Base-by-base conservation (phyloP, 2,113 vertebrate species). In the Chaetura pelagica region DNA sequence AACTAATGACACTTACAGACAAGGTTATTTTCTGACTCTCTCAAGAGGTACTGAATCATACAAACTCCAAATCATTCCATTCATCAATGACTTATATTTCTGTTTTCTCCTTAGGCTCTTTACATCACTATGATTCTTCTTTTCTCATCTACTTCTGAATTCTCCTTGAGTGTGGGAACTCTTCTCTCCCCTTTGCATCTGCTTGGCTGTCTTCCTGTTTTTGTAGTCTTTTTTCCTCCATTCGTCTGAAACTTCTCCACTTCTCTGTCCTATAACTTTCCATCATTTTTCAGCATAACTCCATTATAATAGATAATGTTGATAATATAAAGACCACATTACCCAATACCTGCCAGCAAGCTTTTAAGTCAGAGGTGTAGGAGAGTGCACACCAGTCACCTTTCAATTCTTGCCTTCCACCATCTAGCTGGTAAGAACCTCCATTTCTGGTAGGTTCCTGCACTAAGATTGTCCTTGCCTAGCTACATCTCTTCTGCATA, bases 11-110 rank as follows among this genome's bases (percentile, higher is more conserved):
- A 88, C 92, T 93, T 89, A 93, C 24, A 89, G 79, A 84, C 68
- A 87, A 81, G 68, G 86, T 75, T 94, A 93, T 96, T 97, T 96
- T 94, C 40, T 4, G 91, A 81, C 75, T 78, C 68, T 86, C 92
- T 86, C 92, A 89, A 94, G 86, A 92, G 76, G 48, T 40, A 83
- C 68, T 83, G 89, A 96, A 95, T 96, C 84, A 77, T 93, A 96
- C 64, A 71, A 90, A 92, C 78, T 91, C 74, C 74, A 88, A 97
- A 90, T 94, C 67, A 84, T 87, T 91, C 69, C 35, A 23, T 93
- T 94, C 93, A 95, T 94, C 94, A 91, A 42, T 83, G 77, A 85
- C 51, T 95, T 87, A 89, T 91, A 80, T 79, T 89, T 92, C 57
- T 77, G 77, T 81, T 92, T 92, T 95, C 83, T 91, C 75, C 72